Evolutionary conservation across 1,140 invertebrate genomes (phyloP).

Genomic region (Nasonia giraulti): DNA sequence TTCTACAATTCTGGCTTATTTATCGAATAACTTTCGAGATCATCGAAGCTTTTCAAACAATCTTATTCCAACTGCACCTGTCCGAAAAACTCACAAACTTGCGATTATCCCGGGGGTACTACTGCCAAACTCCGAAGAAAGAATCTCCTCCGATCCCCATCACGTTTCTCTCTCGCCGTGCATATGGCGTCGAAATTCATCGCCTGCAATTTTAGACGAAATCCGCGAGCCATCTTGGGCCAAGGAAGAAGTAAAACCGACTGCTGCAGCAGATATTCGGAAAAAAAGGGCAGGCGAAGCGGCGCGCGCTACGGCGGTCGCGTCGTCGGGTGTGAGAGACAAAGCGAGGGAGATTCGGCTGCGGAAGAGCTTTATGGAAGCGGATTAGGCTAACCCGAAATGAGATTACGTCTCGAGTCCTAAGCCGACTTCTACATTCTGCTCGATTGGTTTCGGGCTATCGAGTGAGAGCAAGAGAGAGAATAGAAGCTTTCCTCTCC

Average conservation of each 20-base stretch:
- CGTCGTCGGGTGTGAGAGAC: neutral
- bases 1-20: neutral
- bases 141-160: neutral
- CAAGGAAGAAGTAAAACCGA: constrained; percentile 12
- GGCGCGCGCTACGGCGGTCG: neutral
- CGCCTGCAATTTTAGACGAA: constrained; percentile 32
- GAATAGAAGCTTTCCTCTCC: constrained; percentile 10
- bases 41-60: neutral
- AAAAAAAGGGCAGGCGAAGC: constrained; percentile 3
- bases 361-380: constrained; percentile 56
- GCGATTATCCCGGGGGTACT: neutral
- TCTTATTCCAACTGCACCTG: neutral
- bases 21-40: neutral
- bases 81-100: neutral
- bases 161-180: neutral
- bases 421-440: constrained; percentile 59
- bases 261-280: neutral
- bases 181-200: constrained; percentile 41
- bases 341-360: constrained; percentile 4
- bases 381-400: constrained; percentile 57
- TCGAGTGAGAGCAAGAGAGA: constrained; percentile 46
- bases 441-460: constrained; percentile 56
- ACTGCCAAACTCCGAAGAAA: neutral
- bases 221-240: neutral
- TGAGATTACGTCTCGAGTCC: constrained; percentile 57